Percentiles rank a stretch among this genome's conserved stretches.
Conservation (phyloP, 2,113 vertebrate species). For the Percopsis transmontana region DNA sequence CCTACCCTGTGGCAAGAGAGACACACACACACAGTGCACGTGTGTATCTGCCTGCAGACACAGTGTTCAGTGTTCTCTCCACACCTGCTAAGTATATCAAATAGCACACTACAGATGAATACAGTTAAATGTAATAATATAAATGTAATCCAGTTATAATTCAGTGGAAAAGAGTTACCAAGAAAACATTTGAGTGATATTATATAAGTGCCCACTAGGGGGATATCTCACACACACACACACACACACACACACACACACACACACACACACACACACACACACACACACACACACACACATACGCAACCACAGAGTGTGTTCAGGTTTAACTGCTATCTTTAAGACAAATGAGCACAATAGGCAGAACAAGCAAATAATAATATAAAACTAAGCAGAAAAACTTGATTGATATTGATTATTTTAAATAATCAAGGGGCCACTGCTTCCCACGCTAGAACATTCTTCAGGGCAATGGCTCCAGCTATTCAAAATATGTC, state of each 20-base stretch:
- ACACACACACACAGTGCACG: not conserved
- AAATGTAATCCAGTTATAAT: slow-evolving; percentile 7
- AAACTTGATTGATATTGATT: too few relatives aligned
- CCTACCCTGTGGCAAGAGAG: not conserved
- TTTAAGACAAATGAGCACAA: too few relatives aligned
- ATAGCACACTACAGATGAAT: not conserved
- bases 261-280: too few relatives aligned
- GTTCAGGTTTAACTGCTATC: too few relatives aligned
- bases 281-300: too few relatives aligned
- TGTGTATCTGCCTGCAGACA: not conserved
- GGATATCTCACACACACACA: not conserved
- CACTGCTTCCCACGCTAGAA: slow-evolving; percentile 24
- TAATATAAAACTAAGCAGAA: too few relatives aligned
- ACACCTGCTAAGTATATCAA: not conserved
- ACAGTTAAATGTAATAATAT: not conserved
- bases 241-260: too few relatives aligned
- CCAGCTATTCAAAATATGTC: slow-evolving; percentile 27
- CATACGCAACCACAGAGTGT: too few relatives aligned
- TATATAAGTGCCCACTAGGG: not conserved
- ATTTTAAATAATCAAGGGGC: too few relatives aligned
- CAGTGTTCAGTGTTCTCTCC: slow-evolving; percentile 3
- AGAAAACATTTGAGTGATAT: not conserved
- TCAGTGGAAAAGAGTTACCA: not conserved
- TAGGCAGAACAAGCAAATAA: too few relatives aligned
- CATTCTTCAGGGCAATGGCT: slow-evolving; percentile 29